Conservation (phyloP, 2,113 vertebrate genomes). For the Bucco capensis region DNA sequence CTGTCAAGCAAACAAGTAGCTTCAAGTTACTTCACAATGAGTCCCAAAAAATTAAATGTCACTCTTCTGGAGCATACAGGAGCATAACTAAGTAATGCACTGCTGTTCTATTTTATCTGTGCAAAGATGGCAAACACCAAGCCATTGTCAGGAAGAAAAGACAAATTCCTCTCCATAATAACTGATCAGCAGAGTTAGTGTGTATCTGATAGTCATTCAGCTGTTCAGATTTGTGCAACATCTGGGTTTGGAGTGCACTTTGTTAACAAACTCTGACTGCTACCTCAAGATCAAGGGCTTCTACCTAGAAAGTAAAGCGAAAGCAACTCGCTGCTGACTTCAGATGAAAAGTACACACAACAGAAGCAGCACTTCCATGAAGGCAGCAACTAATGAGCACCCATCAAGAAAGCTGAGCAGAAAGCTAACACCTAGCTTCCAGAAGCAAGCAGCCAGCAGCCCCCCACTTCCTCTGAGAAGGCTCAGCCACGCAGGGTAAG, state of each 20-base stretch:
- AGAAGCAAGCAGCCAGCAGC: constrained; percentile 57
- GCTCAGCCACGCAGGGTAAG: background rate
- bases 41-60: background rate
- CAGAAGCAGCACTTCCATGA: constrained; percentile 1
- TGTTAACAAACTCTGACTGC: background rate
- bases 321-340: constrained; percentile 15
- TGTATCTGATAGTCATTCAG: background rate
- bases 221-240: background rate
- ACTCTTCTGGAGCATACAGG: background rate
- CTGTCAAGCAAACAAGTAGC: constrained; percentile 6
- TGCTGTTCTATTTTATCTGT: background rate
- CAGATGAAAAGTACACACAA: background rate
- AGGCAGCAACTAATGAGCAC: background rate
- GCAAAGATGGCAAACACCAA: background rate
- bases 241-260: background rate
- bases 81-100: background rate
- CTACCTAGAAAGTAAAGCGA: constrained; percentile 39
- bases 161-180: background rate
- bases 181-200: accelerated
- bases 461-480: constrained; percentile 73
- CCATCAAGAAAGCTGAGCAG: background rate
- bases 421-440: constrained; percentile 22
- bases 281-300: background rate
- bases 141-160: background rate
- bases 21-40: background rate